Base-by-base conservation (phyloP, 2,888 invertebrate species). In the Erpobdella octoculata region DNA sequence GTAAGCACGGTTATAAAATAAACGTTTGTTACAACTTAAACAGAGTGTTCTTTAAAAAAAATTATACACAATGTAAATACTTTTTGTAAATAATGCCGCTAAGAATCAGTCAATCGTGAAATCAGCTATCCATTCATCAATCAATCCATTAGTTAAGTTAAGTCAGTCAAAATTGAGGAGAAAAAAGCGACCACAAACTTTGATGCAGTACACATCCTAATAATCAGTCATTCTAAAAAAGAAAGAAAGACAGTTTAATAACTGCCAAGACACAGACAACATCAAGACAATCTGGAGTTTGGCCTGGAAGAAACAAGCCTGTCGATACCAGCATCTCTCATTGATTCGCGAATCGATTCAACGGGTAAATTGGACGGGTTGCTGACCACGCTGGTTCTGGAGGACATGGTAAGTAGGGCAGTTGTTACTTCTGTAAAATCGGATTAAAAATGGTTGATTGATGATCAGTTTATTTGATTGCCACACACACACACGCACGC, bases 311-410 rank as follows among this genome's bases (percentile, higher is more conserved):
- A 25, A 8, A 21, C 8, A 9, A 53, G 28, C 9, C 21, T 21
- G 53, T 53, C 53, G 53, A 62, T 62, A 31, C 62, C 62, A 1
- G 62, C 62, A 33, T 62, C 62, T 62, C 35, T 62, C 62, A 62
- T 62, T 28, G 35, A 62, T 33, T 62, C 62, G 8, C 35, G 28
- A n/a, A 62, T 62, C n/a, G 62, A 62, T 62, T 62, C 62, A n/a
- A 62, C 35, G 35, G 62, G 62, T 28, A 62, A 35, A 9, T 62
- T 62, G 2, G 35, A 35, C 25, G 62, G 28, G 25, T 62, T n/a
- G 35, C 35, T 35, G 33, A 62, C 62, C n/a, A 31, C 35, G n/a
- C 31, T 33, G 31, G 62, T 62, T 33, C 62, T 6, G 9, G 62
- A 33, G 9, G 62, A 62, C 9, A 62, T 35, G 35, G 31, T 35